Percentiles rank a stretch among this genome's conserved stretches.
These are phyloP conservation scores for Stomatorhinus walkeri DNA, from an alignment of 2,797 vertebrate species.

Conservation along the genomic window DNA sequence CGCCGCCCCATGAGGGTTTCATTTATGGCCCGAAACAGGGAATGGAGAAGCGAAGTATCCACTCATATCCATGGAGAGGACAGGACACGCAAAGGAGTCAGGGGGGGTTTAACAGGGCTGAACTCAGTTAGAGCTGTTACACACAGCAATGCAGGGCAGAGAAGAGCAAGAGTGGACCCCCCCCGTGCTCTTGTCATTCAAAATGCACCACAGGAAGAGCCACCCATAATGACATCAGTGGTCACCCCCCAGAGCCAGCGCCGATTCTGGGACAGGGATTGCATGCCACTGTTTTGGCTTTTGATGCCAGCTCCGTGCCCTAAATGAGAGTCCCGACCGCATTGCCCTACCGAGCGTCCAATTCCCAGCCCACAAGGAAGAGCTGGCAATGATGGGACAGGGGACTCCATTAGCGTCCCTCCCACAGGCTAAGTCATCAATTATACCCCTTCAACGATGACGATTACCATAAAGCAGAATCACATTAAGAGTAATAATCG, in stretches of 20 bases:
- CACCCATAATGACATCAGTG: neutral
- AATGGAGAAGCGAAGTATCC: neutral
- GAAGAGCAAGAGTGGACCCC: neutral
- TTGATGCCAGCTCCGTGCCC: neutral
- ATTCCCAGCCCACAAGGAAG: conserved; percentile 49
- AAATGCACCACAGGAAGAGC: neutral
- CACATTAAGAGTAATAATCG: conserved; percentile 42
- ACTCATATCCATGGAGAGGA: neutral
- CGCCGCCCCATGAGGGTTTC: neutral
- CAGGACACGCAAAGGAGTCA: neutral
- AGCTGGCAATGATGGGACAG: conserved; percentile 33
- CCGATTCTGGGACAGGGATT: neutral
- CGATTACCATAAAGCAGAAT: conserved; percentile 46
- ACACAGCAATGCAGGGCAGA: neutral
- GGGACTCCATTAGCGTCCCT: conserved; percentile 42
- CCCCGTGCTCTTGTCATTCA: neutral
- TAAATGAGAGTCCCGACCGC: neutral
- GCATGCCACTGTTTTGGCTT: neutral
- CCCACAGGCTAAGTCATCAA: conserved; percentile 42
- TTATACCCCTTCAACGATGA: conserved; percentile 42
- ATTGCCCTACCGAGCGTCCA: conserved; percentile 14
- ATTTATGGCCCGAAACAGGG: neutral
- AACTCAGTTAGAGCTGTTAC: neutral
- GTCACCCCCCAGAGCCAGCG: neutral
- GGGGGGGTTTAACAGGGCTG: neutral